Conservation (phyloP, 1,140 invertebrate species). For the Drosophila pallidifrons region DNA sequence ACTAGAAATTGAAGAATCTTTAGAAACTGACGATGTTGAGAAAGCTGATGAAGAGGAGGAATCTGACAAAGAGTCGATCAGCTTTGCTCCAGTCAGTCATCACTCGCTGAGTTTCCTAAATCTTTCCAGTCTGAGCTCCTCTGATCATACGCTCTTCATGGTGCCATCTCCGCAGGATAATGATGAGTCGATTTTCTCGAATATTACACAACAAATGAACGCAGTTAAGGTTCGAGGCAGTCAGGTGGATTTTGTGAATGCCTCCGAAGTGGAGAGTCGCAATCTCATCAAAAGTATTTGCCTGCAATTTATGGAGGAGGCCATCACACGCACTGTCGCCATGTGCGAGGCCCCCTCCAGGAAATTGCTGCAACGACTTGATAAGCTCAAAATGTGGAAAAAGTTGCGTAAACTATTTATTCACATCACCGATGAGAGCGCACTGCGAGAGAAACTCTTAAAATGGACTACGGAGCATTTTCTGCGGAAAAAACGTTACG, state of each 20-base stretch:
- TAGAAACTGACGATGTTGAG: no score
- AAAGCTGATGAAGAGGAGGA: no score
- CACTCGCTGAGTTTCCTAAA: no score
- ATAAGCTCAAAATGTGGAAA: conserved; percentile 26
- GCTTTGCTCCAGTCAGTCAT: no score
- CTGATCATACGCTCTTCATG: no score
- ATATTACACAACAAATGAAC: not conserved
- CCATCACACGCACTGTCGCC: conserved; percentile 3
- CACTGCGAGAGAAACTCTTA: not conserved
- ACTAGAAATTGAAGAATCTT: no score
- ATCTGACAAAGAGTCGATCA: no score
- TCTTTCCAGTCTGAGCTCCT: no score
- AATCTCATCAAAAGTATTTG: not conserved
- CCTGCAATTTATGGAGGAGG: not conserved
- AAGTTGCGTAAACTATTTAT: not conserved
- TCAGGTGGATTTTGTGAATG: not conserved
- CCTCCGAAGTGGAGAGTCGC: no score
- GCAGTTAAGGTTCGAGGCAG: not conserved
- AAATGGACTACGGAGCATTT: conserved; percentile 2
- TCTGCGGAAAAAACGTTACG: not conserved
- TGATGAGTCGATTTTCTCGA: no score
- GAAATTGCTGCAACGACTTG: not conserved
- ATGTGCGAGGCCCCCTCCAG: not conserved
- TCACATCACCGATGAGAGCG: not conserved
- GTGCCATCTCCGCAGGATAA: no score